Evolutionary conservation across 2,888 invertebrate genomes (phyloP), one percentile per base, ranked within the genome.

Genomic region (Sarcophaga variegata): DNA sequence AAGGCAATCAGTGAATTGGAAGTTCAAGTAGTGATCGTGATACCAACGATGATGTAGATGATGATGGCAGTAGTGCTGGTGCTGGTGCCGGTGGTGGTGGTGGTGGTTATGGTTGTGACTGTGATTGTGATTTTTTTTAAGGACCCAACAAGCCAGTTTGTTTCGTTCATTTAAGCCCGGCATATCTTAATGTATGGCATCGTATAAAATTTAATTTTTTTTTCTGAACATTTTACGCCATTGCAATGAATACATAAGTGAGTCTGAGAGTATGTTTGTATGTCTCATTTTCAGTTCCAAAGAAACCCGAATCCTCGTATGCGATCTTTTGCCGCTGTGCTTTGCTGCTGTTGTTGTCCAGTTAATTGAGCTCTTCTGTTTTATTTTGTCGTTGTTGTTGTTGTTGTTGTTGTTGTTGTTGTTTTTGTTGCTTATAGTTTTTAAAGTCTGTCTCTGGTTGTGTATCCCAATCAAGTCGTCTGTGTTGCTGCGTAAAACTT

Each of bases 391-490:
- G 70, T 47, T 71, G 64, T 54, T 4, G 17, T 14, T 54, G 14
- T 17, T 25, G 10, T 71, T 47, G 47, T 71, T 54, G 20, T 54
- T 60, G 25, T 6, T 49, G 49, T 49, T 25, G 10, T 71, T 47
- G 47, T 71, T 54, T 11, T 54, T 60, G 25, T 6, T 49, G 49
- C 14, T 11, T 14, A 49, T 17, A 54, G 12, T 54, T 37, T 37
- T 37, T 37, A 10, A 37, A 37, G 54, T 4, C 54, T 17, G 59
- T n/a, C 25, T 54, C 17, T 54, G 54, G 3, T 17, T 14, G 54
- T 63, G 84, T 81, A 87, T 84, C 81, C 78, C 87, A 87, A 87
- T 87, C 87, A 87, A 87, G 84, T 87, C 84, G 87, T 87, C 87
- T 84, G 54, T 69, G 47, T 54, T 37, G 59, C 70, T 87, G 87